Evolutionary conservation across 2,113 vertebrate species (phyloP), one percentile per base, ranked within the genome.

Genomic region (Oryzias celebensis): DNA sequence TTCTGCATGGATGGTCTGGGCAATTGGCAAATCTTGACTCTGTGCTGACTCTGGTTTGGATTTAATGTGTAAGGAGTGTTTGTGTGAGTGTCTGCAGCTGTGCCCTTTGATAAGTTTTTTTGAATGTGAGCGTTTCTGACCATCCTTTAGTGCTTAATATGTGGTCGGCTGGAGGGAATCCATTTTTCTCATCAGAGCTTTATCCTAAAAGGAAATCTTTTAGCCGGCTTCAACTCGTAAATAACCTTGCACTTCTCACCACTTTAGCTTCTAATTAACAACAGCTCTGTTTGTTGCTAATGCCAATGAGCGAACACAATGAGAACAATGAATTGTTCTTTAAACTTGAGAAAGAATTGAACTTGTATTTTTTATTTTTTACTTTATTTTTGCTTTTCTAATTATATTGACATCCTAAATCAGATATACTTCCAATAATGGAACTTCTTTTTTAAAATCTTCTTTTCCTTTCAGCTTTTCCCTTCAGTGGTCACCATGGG

Each of bases 41-140:
- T 44, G 24, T 73, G 76, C 48, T 18, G 78, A 71, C 58, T 23
- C 56, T 73, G 48, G 57, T 86, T 68, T 65, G 78, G 62, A 75
- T 87, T 78, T 65, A 75, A 83, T 87, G 78, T 80, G 78, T 75
- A 75, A 72, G 78, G 58, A 65, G 74, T 75, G 62, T 83, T 61
- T 56, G 68, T 50, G 74, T 7, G 83, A 73, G 63, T 61, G 74
- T 59, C 67, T 47, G 47, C 24, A 1, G 48, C 58, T 68, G 48
- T 79, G 69, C 58, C 52, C 58, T 79, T 83, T 85, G 82, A 85
- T 80, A 64, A 77, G 77, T 48, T 5, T 48, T 82, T 85, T 78
- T 57, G 47, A 65, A 72, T 71, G 77, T 81, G 58, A 61, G 71
- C 67, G 64, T 16, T 24, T 83, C 75, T 78, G 77, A 68, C 68